These are phyloP conservation scores for Tetramorium parvispinum DNA, from an alignment of 1,140 invertebrate genomes.

Conservation along the genomic window DNA sequence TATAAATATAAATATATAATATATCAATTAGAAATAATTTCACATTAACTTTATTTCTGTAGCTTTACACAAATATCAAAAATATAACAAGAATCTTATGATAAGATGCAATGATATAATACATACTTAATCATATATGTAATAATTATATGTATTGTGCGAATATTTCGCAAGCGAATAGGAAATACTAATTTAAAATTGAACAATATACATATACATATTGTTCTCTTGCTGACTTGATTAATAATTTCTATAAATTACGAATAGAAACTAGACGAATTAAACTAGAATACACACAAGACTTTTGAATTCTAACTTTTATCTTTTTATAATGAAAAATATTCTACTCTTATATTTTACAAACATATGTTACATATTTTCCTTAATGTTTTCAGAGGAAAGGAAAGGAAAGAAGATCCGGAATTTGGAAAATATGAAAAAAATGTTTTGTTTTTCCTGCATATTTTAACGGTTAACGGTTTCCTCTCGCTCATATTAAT, in stretches of 20 bases:
- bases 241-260: slow-evolving; percentile 39
- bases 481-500: not conserved
- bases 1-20: not conserved
- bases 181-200: not conserved
- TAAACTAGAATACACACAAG: slow-evolving; percentile 26
- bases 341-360: not conserved
- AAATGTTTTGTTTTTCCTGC: not conserved
- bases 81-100: not conserved
- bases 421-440: not conserved
- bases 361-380: not conserved
- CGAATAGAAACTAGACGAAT: slow-evolving; percentile 59
- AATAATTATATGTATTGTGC: not conserved
- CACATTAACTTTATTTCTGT: not conserved
- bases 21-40: not conserved
- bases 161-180: not conserved
- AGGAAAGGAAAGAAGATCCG: too few relatives aligned
- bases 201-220: too few relatives aligned
- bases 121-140: not conserved
- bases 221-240: not conserved
- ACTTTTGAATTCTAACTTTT: not conserved
- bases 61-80: not conserved
- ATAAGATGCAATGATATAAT: not conserved
- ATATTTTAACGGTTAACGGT: not conserved
- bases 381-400: not conserved
- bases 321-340: not conserved